Base-by-base conservation (phyloP, 2,888 invertebrate species). In the Cybosia mesomella region DNA sequence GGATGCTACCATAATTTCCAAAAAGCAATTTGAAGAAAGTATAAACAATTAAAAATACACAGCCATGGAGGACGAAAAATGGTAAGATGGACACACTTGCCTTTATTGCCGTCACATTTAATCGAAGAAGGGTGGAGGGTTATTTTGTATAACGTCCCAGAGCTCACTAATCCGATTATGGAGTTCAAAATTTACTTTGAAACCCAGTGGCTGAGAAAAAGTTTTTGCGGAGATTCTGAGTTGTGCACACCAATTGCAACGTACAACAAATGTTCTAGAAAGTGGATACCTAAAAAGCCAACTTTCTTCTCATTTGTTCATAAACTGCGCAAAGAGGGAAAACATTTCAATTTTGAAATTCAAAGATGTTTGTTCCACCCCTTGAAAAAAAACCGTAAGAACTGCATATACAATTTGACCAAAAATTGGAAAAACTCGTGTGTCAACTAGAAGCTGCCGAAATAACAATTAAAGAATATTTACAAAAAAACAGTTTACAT, bases 251-350 rank as follows among this genome's bases (percentile, higher is more conserved):
- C n/a, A n/a, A n/a, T n/a, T n/a, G n/a, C n/a, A n/a, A n/a, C n/a
- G n/a, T n/a, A n/a, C n/a, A n/a, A n/a, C n/a, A n/a, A 57, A 49
- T 21, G 65, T 53, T 24, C 61, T 36, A 68, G 65, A 58, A 57
- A 61, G 24, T 65, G 68, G 60, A 65, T 68, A 54, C 59, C 68
- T 53, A 55, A 65, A 62, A 68, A 68, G 34, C 57, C 55, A 54
- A 68, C 68, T 43, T 68, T 60, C 65, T 65, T 68, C 58, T 59
- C 61, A 58, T 68, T 68, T 64, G 65, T 65, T 55, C 59, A 43
- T 55, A 61, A 68, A 49, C 64, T 65, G 49, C 59, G 63, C 36
- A 68, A 68, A 61, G 65, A 68, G 61, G 68, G 64, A 43, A 68
- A 53, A 58, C 61, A 68, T 65, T 68, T 64, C 58, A 53, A 5